Conservation (phyloP, 2,888 invertebrate species). For the Drosophila barbarae region DNA sequence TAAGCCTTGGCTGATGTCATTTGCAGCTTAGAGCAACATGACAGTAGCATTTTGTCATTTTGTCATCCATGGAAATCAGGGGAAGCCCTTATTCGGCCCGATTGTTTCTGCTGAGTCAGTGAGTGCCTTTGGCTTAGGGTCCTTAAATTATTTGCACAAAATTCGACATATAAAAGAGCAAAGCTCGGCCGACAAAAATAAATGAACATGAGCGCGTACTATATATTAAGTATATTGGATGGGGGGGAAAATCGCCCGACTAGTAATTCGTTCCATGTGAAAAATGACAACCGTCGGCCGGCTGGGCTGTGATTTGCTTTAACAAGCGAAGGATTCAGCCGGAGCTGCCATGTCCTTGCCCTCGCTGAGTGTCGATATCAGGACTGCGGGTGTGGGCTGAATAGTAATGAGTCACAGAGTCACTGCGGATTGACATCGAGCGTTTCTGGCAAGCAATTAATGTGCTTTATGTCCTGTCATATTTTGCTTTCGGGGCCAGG, state of each 20-base stretch:
- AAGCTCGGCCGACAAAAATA: slow-evolving; percentile 51
- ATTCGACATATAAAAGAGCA: slow-evolving; percentile 34
- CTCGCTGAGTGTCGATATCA: slow-evolving; percentile 24
- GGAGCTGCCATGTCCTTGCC: slow-evolving; percentile 22
- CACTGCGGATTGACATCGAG: slow-evolving; percentile 19
- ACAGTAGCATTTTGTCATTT: slow-evolving; percentile 57
- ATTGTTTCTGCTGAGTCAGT: slow-evolving; percentile 65
- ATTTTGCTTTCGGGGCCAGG: slow-evolving; percentile 37
- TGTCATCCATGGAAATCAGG: slow-evolving; percentile 31
- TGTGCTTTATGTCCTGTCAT: slow-evolving; percentile 63
- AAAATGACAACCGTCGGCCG: slow-evolving; percentile 57
- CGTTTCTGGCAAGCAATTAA: slow-evolving; percentile 59
- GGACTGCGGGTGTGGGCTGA: slow-evolving; percentile 57
- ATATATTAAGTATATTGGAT: slow-evolving; percentile 19
- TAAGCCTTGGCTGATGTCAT: slow-evolving; percentile 60
- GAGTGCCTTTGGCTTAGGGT: slow-evolving; percentile 46
- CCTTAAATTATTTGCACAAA: slow-evolving; percentile 60
- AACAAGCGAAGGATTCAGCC: slow-evolving; percentile 30
- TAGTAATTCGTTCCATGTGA: slow-evolving; percentile 53
- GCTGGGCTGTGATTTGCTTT: slow-evolving; percentile 61
- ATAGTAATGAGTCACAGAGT: slow-evolving; percentile 66
- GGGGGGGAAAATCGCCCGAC: slow-evolving; percentile 13
- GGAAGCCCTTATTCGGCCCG: slow-evolving; percentile 14
- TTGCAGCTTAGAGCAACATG: slow-evolving; percentile 54
- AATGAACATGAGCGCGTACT: slow-evolving; percentile 30